Percentiles rank a stretch among this genome's conserved stretches.
Conservation (phyloP, 2,888 invertebrate species). For the Hecatera dysodea region DNA sequence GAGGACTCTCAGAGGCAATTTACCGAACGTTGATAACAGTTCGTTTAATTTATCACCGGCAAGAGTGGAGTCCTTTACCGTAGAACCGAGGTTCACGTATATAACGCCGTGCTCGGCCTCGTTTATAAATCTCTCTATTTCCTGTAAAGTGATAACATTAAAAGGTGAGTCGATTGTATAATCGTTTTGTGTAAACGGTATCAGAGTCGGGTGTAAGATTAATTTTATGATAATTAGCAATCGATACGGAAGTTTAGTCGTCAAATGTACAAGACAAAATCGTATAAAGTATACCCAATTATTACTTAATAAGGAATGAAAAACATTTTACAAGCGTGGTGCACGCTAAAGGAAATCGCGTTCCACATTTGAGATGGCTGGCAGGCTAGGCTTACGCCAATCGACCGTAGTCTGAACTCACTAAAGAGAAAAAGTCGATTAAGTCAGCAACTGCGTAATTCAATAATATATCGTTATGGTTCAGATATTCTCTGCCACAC, state of each 20-base stretch:
- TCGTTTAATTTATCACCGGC: slow-evolving; percentile 91
- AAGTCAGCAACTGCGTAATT: slow-evolving; percentile 11
- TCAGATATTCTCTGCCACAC: not conserved
- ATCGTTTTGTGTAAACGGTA: not conserved
- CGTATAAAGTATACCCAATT: not conserved
- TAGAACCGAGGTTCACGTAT: slow-evolving; percentile 89
- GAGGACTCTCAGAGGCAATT: slow-evolving; percentile 92
- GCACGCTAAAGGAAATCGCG: not conserved
- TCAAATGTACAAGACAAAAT: not conserved
- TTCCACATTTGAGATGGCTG: not conserved
- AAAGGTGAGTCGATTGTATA: slow-evolving; percentile 41
- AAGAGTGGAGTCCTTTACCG: slow-evolving; percentile 90
- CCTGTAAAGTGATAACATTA: slow-evolving; percentile 81
- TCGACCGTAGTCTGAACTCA: slow-evolving; percentile 16
- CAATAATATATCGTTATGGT: not conserved
- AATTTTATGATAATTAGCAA: not conserved
- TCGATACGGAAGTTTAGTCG: not conserved
- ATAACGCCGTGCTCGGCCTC: slow-evolving; percentile 93
- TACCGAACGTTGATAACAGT: slow-evolving; percentile 91
- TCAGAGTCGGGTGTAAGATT: not conserved
- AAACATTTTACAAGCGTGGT: not conserved
- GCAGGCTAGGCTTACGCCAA: not conserved
- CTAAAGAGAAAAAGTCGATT: slow-evolving; percentile 11
- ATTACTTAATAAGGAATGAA: not conserved
- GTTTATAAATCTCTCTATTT: slow-evolving; percentile 93